Percentiles rank a stretch among this genome's conserved stretches.
These are phyloP conservation scores for Threskiornis aethiopicus DNA, from an alignment of 2,797 vertebrate genomes.

Conservation along the genomic window DNA sequence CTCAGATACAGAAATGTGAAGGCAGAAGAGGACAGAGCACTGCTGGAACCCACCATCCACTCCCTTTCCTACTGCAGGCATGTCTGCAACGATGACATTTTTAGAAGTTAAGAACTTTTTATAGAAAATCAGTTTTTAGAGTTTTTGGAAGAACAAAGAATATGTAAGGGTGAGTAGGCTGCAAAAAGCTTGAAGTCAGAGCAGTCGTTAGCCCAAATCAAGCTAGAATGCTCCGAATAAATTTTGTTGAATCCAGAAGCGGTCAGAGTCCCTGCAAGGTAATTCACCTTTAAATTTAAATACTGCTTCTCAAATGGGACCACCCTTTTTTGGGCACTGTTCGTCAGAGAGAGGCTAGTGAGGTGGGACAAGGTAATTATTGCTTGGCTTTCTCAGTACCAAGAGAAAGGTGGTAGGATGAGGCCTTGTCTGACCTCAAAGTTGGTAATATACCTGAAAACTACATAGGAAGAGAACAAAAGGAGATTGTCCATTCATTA, in stretches of 20 bases:
- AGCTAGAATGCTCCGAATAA: background rate
- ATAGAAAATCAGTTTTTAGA: background rate
- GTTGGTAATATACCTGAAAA: background rate
- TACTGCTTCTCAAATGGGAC: background rate
- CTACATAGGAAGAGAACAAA: background rate
- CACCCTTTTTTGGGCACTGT: background rate
- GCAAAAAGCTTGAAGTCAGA: background rate
- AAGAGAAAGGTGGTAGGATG: background rate
- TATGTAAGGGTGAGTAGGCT: accelerated
- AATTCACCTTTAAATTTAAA: background rate
- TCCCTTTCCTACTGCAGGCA: background rate
- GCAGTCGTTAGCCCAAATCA: background rate
- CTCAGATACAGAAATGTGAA: background rate
- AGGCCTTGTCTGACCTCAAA: background rate
- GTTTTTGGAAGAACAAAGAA: background rate
- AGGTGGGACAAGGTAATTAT: background rate
- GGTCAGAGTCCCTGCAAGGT: background rate
- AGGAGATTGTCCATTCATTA: background rate
- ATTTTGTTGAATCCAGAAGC: background rate
- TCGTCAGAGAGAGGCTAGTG: background rate
- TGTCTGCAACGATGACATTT: background rate
- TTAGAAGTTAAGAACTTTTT: background rate
- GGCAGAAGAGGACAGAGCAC: background rate
- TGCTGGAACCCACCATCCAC: background rate
- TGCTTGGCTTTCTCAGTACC: background rate